phyloP scores from a whole-genome alignment of 2,797 vertebrate species.

The Paedocypris micromegethes region DNA sequence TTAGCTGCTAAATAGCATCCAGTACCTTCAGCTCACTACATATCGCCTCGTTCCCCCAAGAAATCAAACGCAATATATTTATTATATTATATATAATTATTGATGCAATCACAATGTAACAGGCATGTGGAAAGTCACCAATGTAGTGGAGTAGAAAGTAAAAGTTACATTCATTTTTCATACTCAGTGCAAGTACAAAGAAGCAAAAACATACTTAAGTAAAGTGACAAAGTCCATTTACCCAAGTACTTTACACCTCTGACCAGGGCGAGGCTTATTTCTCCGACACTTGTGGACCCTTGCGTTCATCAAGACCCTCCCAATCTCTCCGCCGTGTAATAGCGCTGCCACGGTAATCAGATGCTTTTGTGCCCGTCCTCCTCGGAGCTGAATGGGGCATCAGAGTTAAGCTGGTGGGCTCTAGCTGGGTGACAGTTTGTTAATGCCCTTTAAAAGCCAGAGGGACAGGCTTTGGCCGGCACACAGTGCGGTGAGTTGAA shows the following conservation, averaged over 20 bases:
- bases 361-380: constrained; percentile 47
- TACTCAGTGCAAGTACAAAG: too few species aligned
- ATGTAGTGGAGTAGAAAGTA: too few species aligned
- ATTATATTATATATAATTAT: too few species aligned
- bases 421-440: constrained; percentile 48
- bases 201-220: too few species aligned
- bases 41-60: too few species aligned
- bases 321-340: constrained; percentile 44
- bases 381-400: constrained; percentile 43
- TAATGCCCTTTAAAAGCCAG: constrained; percentile 44
- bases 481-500: constrained; percentile 49
- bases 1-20: too few species aligned
- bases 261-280: neutral
- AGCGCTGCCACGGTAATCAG: constrained; percentile 52
- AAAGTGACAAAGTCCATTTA: neutral
- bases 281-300: too few species aligned
- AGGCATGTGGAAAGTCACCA: too few species aligned
- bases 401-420: constrained; percentile 50
- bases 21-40: too few species aligned
- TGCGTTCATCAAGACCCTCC: neutral
- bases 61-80: too few species aligned
- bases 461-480: constrained; percentile 43
- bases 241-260: constrained; percentile 4
- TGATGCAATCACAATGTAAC: too few species aligned
- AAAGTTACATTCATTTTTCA: too few species aligned